These are phyloP conservation scores for Dicyrtomina minuta DNA, from an alignment of 2,888 invertebrate genomes.

Conservation along the genomic window DNA sequence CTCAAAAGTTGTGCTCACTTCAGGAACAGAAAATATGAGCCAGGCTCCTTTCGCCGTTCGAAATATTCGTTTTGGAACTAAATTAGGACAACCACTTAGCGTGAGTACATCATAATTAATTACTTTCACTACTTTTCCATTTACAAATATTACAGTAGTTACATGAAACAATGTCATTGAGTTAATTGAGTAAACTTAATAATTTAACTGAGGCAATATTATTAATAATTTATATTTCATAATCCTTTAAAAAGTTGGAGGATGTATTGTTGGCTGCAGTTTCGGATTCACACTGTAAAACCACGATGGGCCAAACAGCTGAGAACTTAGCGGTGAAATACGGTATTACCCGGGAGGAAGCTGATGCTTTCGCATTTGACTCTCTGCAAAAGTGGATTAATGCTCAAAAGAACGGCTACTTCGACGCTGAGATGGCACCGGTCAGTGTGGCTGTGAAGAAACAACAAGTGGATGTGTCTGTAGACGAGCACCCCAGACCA, in stretches of 20 bases:
- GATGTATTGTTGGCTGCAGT: slow-evolving; percentile 88
- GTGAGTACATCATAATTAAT: not conserved
- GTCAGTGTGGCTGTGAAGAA: slow-evolving; percentile 81
- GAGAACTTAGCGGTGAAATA: slow-evolving; percentile 88
- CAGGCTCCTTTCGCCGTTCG: slow-evolving; percentile 80
- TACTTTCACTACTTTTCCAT: not conserved
- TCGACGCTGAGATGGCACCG: slow-evolving; percentile 86
- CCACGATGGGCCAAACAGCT: slow-evolving; percentile 95
- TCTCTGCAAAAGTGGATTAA: slow-evolving; percentile 70
- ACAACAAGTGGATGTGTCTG: slow-evolving; percentile 65
- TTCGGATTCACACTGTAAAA: slow-evolving; percentile 64
- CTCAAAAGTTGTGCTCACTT: slow-evolving; percentile 81
- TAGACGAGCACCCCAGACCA: slow-evolving; percentile 82
- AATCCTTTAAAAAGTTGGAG: slow-evolving; percentile 63
- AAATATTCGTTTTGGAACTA: slow-evolving; percentile 82
- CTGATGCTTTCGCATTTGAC: slow-evolving; percentile 78
- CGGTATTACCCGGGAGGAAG: slow-evolving; percentile 75
- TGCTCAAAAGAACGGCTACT: slow-evolving; percentile 83
- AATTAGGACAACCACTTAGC: slow-evolving; percentile 64
- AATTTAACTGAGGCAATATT: too few species aligned
- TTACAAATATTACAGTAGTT: too few species aligned
- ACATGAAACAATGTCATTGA: too few species aligned
- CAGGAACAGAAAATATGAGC: slow-evolving; percentile 95
- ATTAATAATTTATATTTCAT: too few species aligned
- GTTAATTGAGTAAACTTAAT: too few species aligned